Evolutionary conservation across 2,888 invertebrate species (phyloP), one percentile per base, ranked within the genome.

Genomic region (Scaeva pyrastri): DNA sequence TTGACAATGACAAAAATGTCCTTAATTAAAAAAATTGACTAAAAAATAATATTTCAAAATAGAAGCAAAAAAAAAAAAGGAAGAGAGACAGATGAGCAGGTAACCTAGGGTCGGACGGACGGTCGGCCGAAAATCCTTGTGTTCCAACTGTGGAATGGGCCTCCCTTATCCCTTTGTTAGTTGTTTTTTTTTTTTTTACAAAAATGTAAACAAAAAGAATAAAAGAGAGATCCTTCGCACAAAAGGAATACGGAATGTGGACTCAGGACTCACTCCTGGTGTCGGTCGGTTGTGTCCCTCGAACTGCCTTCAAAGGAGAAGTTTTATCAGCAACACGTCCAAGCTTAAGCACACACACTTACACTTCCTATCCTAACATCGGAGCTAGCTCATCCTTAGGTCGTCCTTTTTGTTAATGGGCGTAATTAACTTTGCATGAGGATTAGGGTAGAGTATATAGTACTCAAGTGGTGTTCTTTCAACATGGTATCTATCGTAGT

Each of bases 401-500:
- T 55, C 71, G 60, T 60, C 48, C 66, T 48, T 71, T 73, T 78
- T 77, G 81, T 81, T 86, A 86, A 81, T 86, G 86, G 77, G 73
- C 74, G 74, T 86, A 86, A 86, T 86, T 86, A 86, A 86, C 86
- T 86, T 86, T 81, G 86, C 77, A 86, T 78, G 81, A 81, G 82
- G 86, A 86, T 86, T 81, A 86, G 77, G 81, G 70, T 64, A n/a
- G n/a, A n/a, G n/a, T n/a, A n/a, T n/a, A n/a, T n/a, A 79, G 73
- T 74, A 71, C 64, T 74, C 73, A 48, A 83, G 74, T 74, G 68
- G 76, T 26, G 58, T 26, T n/a, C n/a, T n/a, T n/a, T n/a, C n/a
- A n/a, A n/a, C n/a, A 8, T 31, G 64, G 79, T 45, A 68, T 77
- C 45, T 78, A 62, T 52, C 60, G 45, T 56, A 83, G 78, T 78